A percentile compares a stretch with the other conserved stretches of the same genome.
phyloP scores from a whole-genome alignment of 2,113 vertebrate species.

The Lipotes vexillifer region DNA sequence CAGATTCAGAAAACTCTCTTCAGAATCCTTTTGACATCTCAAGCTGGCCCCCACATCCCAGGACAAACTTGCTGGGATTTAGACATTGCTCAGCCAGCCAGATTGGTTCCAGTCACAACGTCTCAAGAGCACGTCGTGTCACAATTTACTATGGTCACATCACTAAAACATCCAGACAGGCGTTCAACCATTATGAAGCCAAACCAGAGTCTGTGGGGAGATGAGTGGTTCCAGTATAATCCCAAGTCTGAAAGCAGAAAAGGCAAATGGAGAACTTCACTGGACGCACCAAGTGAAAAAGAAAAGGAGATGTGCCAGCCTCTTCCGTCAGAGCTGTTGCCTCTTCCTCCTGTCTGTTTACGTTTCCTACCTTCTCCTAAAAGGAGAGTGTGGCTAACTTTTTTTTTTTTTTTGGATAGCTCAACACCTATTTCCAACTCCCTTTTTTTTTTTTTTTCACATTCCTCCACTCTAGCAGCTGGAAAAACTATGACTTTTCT shows the following conservation, averaged over 20 bases:
- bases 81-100: conserved; percentile 25
- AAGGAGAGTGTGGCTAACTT: not conserved
- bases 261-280: not conserved
- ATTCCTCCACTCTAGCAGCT: not conserved
- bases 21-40: not conserved
- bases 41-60: not conserved
- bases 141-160: conserved; percentile 59
- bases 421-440: not conserved
- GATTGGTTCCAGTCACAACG: conserved; percentile 37
- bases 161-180: conserved; percentile 62
- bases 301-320: not conserved
- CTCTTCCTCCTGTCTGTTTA: not conserved
- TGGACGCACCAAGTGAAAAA: not conserved
- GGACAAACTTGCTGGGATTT: not conserved
- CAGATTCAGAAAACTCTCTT: not conserved
- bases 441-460: conserved; percentile 15
- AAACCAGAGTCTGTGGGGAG: conserved; percentile 65
- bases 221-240: conserved; percentile 41
- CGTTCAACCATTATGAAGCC: conserved; percentile 30
- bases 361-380: not conserved
- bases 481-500: not conserved
- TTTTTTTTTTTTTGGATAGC: not conserved
- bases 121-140: conserved; percentile 63
- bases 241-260: conserved; percentile 31
- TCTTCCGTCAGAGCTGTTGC: not conserved